Evolutionary conservation across 2,888 invertebrate genomes (phyloP).

Genomic region (Drosophila atripex): DNA sequence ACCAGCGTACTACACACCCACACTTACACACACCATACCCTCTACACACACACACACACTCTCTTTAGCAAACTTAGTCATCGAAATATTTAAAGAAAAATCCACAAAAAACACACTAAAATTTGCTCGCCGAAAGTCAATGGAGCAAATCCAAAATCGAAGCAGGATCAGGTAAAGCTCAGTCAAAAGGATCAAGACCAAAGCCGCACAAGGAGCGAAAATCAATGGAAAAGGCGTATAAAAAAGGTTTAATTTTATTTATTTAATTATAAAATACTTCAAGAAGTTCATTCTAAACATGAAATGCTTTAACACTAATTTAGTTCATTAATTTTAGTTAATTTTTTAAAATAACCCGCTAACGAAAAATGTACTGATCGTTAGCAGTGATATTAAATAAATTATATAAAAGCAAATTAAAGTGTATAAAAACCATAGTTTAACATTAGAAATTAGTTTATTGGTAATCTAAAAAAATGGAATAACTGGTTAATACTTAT

Average conservation of each 20-base stretch:
- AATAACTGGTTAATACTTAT: not conserved
- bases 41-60: constrained; percentile 41
- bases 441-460: not conserved
- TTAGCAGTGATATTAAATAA: not conserved
- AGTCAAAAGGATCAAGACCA: constrained; percentile 44
- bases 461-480: not conserved
- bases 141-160: constrained; percentile 55
- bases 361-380: not conserved
- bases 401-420: not conserved
- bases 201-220: constrained; percentile 36
- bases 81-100: constrained; percentile 59
- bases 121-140: constrained; percentile 59
- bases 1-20: constrained; percentile 41
- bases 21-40: constrained; percentile 40
- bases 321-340: not conserved
- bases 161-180: constrained; percentile 67
- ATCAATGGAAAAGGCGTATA: constrained; percentile 2
- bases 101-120: constrained; percentile 62
- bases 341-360: not conserved
- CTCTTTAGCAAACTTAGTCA: constrained; percentile 67
- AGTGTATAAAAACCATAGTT: not conserved
- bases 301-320: constrained; percentile 1
- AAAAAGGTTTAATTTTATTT: not conserved
- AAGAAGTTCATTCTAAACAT: not conserved
- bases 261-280: not conserved